Evolutionary conservation across 2,113 vertebrate species (phyloP), one percentile per base, ranked within the genome.

Genomic region (Boulengeromyrus knoepffleri): DNA sequence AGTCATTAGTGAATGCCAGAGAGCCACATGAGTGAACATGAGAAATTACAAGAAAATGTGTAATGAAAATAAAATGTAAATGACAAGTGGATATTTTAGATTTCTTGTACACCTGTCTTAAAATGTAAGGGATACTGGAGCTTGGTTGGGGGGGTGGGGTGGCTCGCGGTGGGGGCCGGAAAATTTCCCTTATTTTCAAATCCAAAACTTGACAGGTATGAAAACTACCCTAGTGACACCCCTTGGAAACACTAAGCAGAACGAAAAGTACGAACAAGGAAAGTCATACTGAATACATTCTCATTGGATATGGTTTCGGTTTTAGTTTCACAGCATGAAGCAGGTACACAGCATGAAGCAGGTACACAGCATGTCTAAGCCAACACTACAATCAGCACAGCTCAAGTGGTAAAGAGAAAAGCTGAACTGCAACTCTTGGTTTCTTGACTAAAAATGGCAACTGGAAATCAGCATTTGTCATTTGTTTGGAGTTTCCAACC

Each of bases 231-330:
- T 3, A n/a, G 24, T n/a, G 21, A 24, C 24, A 62, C 7, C 24
- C 7, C 2, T 66, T 27, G 58, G 24, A 27, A 66, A 27, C 58
- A 66, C 80, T 88, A 39, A 56, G 42, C 36, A 77, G 17, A 88
- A 15, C 46, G 31, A 36, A 36, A 36, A 36, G 31, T 36, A 36
- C 31, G 31, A 36, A 36, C 31, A 36, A 80, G 24, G 4, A 17
- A 50, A 87, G 89, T 88, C 77, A 42, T 87, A 89, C 8, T 17
- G n/a, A 17, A 92, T 56, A 17, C 19, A 42, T 24, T 66, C 17
- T 24, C 90, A 97, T 39, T 24, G 31, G 19, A 13, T 42, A 88
- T 5, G 50, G 5, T 88, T 88, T 58, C 2, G 7, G 5, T 87
- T 36, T 31, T 42, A 31, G 27, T 56, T 13, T 49, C 9, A 47